Base-by-base conservation (phyloP, 2,888 invertebrate genomes). In the Lasioglossum leucozonium region DNA sequence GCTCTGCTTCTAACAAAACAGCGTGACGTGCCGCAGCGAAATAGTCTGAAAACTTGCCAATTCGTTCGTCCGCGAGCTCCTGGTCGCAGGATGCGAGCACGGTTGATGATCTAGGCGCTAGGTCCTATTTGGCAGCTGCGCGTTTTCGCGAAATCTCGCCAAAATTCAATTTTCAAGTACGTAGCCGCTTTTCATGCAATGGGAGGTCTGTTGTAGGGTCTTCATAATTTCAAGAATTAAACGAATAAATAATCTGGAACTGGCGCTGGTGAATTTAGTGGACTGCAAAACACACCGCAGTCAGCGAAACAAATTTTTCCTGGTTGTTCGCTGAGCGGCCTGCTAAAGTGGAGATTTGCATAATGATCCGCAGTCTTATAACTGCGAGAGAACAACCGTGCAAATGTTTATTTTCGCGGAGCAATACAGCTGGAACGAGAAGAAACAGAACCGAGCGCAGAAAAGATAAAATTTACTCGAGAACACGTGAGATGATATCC, bases 21-120 rank as follows among this genome's bases (percentile, higher is more conserved):
- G 71, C n/a, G 74, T 72, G 82, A 82, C 82, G 76, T 62, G 85
- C 26, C 74, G 58, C 40, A 47, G 67, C 69, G 67, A 67, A 77
- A 85, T 26, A 82, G 2, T 40, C 82, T 75, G 86, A 82, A 85
- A 65, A 77, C 74, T 77, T 82, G 86, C 86, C 86, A 87, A 82
- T 80, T 82, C 67, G 79, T 87, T 85, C 71, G 73, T 55, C 26
- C 26, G 34, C 5, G 1, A 62, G 16, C 40, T 37, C 69, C 26
- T n/a, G 40, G 34, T 51, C 30, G 71, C 55, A 58, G 40, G 40
- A 30, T 37, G 30, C 34, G 34, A n/a, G 42, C n/a, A 10, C 40
- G 42, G 55, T 34, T 30, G 65, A 75, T 84, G 76, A 85, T 84
- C 85, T 74, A 72, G 65, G 77, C 58, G 3, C 30, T 30, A 37